These are phyloP conservation scores for Drosophila hydei DNA, from an alignment of 1,140 invertebrate species.

Conservation along the genomic window DNA sequence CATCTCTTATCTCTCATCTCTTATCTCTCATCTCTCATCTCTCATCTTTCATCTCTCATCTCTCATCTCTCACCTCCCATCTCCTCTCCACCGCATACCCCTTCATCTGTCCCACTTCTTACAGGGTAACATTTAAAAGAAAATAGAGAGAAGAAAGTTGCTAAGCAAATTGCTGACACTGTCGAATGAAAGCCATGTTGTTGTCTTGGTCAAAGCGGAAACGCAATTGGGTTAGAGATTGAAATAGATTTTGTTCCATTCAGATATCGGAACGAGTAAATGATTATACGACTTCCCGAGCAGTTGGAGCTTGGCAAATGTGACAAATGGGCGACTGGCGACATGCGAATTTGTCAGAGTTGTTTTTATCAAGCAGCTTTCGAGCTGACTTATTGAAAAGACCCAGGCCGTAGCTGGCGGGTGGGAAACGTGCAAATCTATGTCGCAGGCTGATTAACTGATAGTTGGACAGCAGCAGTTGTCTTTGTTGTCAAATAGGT, in stretches of 20 bases:
- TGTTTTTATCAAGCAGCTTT: constrained; percentile 36
- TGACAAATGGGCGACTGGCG: constrained; percentile 63
- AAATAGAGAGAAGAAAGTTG: not conserved
- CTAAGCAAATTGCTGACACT: not conserved
- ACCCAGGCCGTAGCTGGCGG: too few relatives aligned
- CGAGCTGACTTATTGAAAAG: constrained; percentile 10
- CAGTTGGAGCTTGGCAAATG: constrained; percentile 34
- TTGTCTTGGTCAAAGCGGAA: not conserved
- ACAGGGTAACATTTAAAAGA: not conserved
- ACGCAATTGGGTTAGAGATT: constrained; percentile 11
- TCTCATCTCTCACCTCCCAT: too few relatives aligned
- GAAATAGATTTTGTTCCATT: not conserved
- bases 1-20: too few relatives aligned
- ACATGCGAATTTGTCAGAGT: constrained; percentile 57
- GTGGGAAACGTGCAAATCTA: constrained; percentile 61
- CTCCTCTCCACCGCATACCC: too few relatives aligned
- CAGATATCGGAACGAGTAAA: constrained; percentile 10
- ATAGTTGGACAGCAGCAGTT: constrained; percentile 54
- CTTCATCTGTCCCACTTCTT: too few relatives aligned
- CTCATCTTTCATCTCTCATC: too few relatives aligned
- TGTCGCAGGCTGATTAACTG: constrained; percentile 59
- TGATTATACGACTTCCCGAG: constrained; percentile 17
- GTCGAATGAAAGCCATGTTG: constrained; percentile 8
- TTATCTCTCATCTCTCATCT: too few relatives aligned
- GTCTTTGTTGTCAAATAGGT: constrained; percentile 57